Base-by-base conservation (phyloP, 1,140 invertebrate species). In the Heliconius eleuchia region DNA sequence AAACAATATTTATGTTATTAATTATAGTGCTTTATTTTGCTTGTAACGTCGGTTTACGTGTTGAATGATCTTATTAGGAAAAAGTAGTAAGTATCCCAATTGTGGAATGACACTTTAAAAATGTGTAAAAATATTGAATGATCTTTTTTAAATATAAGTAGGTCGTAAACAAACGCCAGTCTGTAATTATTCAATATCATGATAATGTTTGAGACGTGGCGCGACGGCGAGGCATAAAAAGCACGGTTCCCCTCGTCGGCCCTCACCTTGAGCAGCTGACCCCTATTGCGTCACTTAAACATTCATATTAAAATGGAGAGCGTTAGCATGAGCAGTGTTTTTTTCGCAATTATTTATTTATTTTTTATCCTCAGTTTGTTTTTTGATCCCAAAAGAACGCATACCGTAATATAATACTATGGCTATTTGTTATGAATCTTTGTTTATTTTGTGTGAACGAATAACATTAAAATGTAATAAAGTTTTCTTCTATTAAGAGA, bases 221-320 rank as follows among this genome's bases (percentile, higher is more conserved):
- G 72, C 76, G 80, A 74, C 76, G 27, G 42, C 23, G 23, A 39
- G 60, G 46, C 60, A 71, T 34, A 70, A 27, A 30, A 76, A 76
- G 80, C 52, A 71, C 39, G 74, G 52, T 55, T 73, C 79, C 79
- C 74, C 74, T 76, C 60, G 60, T 50, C 60, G 84, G 82, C 88
- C 87, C 78, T 91, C 87, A 91, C 88, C 88, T 89, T 91, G 89
- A 88, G 84, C 84, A 73, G 83, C 78, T 89, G 88, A 89, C 88
- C 89, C 84, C 73, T 84, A 84, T 89, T 88, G 84, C 88, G 88
- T 91, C 88, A 89, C 80, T 60, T 52, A 52, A 81, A 84, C 80
- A 88, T 86, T 86, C 86, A 89, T 89, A 91, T 88, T 89, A 87
- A 89, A 88, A 83, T 83, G 27, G 81, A 85, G 81, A 84, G 76